phyloP scores from a whole-genome alignment of 1,140 invertebrate genomes.

The Drosophila cardini region DNA sequence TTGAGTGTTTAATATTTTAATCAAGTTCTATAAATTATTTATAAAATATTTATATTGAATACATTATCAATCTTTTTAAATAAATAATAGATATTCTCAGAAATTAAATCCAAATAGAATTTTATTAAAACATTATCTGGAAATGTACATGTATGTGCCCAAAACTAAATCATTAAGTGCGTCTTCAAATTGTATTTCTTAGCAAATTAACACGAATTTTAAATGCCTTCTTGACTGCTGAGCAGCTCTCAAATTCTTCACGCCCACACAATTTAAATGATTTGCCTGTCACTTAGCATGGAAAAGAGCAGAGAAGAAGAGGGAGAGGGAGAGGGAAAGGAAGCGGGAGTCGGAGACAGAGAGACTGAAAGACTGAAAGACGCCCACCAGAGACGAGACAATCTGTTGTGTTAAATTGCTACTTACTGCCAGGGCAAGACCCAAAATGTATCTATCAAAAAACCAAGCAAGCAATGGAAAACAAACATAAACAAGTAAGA shows the following conservation, averaged over 20 bases:
- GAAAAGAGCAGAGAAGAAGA: not conserved
- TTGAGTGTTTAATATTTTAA: too few species aligned
- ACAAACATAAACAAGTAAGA: too few species aligned
- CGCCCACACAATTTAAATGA: slow-evolving; percentile 38
- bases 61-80: too few species aligned
- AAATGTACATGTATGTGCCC: not conserved
- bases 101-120: not conserved
- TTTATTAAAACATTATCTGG: slow-evolving; percentile 1
- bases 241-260: slow-evolving; percentile 28
- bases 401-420: slow-evolving; percentile 57
- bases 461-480: slow-evolving; percentile 39
- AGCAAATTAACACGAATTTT: slow-evolving; percentile 35
- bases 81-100: not conserved
- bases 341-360: too few species aligned
- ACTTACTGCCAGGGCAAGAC: slow-evolving; percentile 62
- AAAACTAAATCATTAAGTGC: not conserved
- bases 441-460: slow-evolving; percentile 59
- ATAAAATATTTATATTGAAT: too few species aligned
- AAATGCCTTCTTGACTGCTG: slow-evolving; percentile 12
- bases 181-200: slow-evolving; percentile 17
- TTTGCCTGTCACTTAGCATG: slow-evolving; percentile 46
- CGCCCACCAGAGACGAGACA: slow-evolving; percentile 35
- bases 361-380: not conserved
- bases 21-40: too few species aligned
- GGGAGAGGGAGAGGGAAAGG: not conserved